Conservation (phyloP, 2,888 invertebrate species). For the Drosophila mimetica region DNA sequence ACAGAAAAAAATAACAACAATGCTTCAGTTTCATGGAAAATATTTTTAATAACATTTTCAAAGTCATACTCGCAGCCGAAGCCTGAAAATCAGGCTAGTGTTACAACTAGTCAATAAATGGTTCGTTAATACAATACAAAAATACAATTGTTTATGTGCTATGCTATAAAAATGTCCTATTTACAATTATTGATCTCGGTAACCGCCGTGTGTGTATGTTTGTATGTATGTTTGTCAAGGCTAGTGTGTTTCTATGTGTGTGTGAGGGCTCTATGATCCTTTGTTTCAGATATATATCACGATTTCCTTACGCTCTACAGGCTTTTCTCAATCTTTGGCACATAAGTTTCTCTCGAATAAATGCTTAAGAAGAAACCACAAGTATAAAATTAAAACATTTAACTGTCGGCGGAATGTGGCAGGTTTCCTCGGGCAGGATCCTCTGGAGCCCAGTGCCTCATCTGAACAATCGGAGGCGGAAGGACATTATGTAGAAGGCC, state of each 20-base stretch:
- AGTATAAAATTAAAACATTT: slow-evolving; percentile 27
- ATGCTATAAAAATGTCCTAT: slow-evolving; percentile 30
- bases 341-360: slow-evolving; percentile 56
- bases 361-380: slow-evolving; percentile 73
- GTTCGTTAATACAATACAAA: slow-evolving; percentile 67
- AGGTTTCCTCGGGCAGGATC: background rate
- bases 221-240: slow-evolving; percentile 1
- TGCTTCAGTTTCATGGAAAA: slow-evolving; percentile 5
- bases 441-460: slow-evolving; percentile 52
- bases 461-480: slow-evolving; percentile 86
- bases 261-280: slow-evolving; percentile 19
- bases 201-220: slow-evolving; percentile 30
- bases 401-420: slow-evolving; percentile 61
- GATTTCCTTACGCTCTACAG: slow-evolving; percentile 70
- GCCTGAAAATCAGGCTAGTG: slow-evolving; percentile 26
- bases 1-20: no score
- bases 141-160: slow-evolving; percentile 45
- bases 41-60: slow-evolving; percentile 31
- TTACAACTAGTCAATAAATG: slow-evolving; percentile 64
- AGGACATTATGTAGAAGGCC: slow-evolving; percentile 89
- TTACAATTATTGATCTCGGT: slow-evolving; percentile 42
- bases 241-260: background rate
- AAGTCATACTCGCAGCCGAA: slow-evolving; percentile 28
- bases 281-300: slow-evolving; percentile 63
- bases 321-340: slow-evolving; percentile 73